These are phyloP conservation scores for Cyclopterus lumpus DNA, from an alignment of 2,797 vertebrate genomes.

Conservation along the genomic window DNA sequence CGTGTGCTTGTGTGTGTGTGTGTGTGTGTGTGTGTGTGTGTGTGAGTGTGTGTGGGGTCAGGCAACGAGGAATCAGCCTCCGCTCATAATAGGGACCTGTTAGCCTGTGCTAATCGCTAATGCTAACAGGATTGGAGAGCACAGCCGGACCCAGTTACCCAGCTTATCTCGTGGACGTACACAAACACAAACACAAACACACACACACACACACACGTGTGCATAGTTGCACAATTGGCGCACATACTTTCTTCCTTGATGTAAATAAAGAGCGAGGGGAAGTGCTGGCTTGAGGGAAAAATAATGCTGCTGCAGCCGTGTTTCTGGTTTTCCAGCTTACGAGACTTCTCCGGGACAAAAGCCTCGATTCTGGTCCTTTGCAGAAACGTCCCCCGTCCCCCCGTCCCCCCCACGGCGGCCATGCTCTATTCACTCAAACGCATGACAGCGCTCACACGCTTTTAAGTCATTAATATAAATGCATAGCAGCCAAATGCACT, in stretches of 20 bases:
- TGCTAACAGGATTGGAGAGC: conserved; percentile 81
- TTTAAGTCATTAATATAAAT: not conserved
- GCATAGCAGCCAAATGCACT: conserved; percentile 11
- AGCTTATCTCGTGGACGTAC: conserved; percentile 68
- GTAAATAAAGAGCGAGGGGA: conserved; percentile 47
- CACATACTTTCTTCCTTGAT: conserved; percentile 54
- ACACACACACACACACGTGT: conserved; percentile 17
- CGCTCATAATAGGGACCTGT: conserved; percentile 73
- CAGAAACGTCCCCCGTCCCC: conserved; percentile 60
- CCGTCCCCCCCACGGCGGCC: conserved; percentile 8
- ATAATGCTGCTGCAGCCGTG: conserved; percentile 73
- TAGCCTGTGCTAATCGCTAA: conserved; percentile 78
- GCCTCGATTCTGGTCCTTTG: conserved; percentile 61
- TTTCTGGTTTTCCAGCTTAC: conserved; percentile 73
- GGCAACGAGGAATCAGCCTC: conserved; percentile 63
- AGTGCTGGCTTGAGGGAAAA: conserved; percentile 72
- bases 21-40: conserved; percentile 60
- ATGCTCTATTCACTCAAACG: too few species aligned
- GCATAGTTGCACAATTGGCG: not conserved
- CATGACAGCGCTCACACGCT: too few species aligned
- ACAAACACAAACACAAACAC: conserved; percentile 8
- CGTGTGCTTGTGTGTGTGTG: conserved; percentile 46
- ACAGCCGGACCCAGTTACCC: conserved; percentile 68
- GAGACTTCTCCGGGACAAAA: conserved; percentile 63
- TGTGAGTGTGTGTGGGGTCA: conserved; percentile 66